A percentile compares a stretch with the other conserved stretches of the same genome.
phyloP scores from a whole-genome alignment of 2,888 invertebrate genomes.

The Drosophila kokeensis region DNA sequence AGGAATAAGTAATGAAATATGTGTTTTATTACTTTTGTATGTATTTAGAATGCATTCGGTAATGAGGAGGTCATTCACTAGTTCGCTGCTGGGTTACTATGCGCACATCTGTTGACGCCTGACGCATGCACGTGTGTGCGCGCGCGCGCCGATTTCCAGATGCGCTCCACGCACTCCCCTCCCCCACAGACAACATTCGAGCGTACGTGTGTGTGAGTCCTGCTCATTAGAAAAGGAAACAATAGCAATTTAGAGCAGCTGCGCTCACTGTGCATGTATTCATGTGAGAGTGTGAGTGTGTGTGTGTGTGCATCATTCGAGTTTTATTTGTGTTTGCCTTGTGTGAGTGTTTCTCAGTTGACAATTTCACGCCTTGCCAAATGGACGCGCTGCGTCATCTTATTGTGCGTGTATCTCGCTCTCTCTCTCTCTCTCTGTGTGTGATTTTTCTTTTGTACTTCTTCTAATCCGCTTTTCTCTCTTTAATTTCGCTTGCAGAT shows the following conservation, averaged over 20 bases:
- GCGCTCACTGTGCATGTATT: conserved; percentile 22
- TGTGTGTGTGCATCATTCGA: conserved; percentile 2
- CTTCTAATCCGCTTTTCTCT: conserved; percentile 21
- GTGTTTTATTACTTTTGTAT: background rate
- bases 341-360: conserved; percentile 47
- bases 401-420: background rate
- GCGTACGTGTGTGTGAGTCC: conserved; percentile 36
- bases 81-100: background rate
- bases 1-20: background rate
- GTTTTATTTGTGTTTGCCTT: conserved; percentile 32
- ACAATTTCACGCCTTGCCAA: conserved; percentile 61
- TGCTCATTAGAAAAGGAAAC: conserved; percentile 37
- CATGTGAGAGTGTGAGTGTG: background rate
- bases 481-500: conserved; percentile 74
- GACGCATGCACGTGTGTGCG: background rate
- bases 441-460: background rate
- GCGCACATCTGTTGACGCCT: background rate
- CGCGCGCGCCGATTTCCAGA: background rate
- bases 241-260: conserved; percentile 60
- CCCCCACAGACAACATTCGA: background rate
- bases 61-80: background rate
- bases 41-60: background rate
- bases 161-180: conserved; percentile 1
- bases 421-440: background rate
- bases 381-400: conserved; percentile 49